Evolutionary conservation across 2,797 vertebrate genomes (phyloP), one percentile per base, ranked within the genome.

Genomic region (Bovichtus variegatus): DNA sequence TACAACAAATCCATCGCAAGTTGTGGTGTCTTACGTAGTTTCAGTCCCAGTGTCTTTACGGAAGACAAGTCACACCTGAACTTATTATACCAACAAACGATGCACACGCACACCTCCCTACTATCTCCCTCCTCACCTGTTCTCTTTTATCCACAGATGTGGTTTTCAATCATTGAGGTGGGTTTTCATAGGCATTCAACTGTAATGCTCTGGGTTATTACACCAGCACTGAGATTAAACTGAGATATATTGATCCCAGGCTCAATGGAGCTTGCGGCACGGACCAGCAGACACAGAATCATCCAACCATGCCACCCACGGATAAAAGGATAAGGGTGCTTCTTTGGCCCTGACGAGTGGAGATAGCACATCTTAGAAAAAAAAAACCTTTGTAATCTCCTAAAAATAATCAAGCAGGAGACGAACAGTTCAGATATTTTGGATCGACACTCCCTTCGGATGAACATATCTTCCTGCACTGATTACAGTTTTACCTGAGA

Each of bases 151-250:
- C 6, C 38, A 36, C 64, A 58, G 49, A 31, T 64, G 25, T 49
- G 55, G 31, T 78, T 82, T 87, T 90, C 76, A 79, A 78, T 91
- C 81, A 69, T 6, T 18, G 64, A 55, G 62, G n/a, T 58, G 51
- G 54, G 62, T 80, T 85, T 76, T 81, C 65, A 59, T 12, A 9
- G 25, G 38, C 70, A 50, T 36, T 25, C 68, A 82, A 31, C 74
- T 67, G 57, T 62, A 82, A 76, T 63, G 58, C 61, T 46, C 16
- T 49, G 75, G 64, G 34, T 91, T 88, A 85, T 84, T 89, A 80
- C 84, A 74, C 71, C 57, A 47, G 63, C 29, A 3, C 57, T n/a
- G 63, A 86, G 87, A 88, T 86, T 84, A 76, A 90, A 90, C 75
- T 53, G 66, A 70, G 76, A 76, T 85, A 10, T 85, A 92, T 89